A percentile compares a stretch with the other conserved stretches of the same genome.
These are phyloP conservation scores for Eleginops maclovinus DNA, from an alignment of 2,113 vertebrate genomes.

Conservation along the genomic window DNA sequence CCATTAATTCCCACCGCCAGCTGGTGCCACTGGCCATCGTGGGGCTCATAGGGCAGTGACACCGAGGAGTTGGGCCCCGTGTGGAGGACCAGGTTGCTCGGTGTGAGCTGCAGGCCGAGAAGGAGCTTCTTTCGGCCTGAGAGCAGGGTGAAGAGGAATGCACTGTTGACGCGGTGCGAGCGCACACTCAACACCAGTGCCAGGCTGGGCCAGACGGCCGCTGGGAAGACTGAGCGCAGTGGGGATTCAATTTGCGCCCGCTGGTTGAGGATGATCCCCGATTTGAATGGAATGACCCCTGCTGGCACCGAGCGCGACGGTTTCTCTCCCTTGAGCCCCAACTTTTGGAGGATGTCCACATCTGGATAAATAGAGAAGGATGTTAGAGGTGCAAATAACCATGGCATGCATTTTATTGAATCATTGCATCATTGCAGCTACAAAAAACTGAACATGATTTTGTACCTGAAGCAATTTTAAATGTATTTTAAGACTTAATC, in stretches of 20 bases:
- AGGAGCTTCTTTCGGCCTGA: conserved; percentile 89
- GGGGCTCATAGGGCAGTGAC: conserved; percentile 91
- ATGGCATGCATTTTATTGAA: background rate
- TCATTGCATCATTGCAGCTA: background rate
- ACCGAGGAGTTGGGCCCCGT: conserved; percentile 90
- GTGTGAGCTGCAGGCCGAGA: conserved; percentile 93
- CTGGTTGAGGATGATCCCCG: conserved; percentile 95
- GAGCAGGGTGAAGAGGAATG: conserved; percentile 92
- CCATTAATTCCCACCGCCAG: conserved; percentile 89
- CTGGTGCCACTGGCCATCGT: conserved; percentile 96
- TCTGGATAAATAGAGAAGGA: conserved; percentile 78
- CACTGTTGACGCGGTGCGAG: conserved; percentile 94
- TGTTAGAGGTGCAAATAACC: conserved; percentile 40
- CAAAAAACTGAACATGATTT: conserved; percentile 3
- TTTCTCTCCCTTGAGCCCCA: conserved; percentile 93
- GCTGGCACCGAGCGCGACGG: conserved; percentile 83
- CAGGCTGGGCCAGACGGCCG: conserved; percentile 85
- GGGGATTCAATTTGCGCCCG: conserved; percentile 89
- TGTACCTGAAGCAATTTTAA: background rate
- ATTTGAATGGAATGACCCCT: conserved; percentile 93
- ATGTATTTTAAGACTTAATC: background rate
- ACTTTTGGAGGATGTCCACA: conserved; percentile 95
- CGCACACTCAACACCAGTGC: conserved; percentile 92
- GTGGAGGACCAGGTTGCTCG: conserved; percentile 89
- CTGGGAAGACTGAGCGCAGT: conserved; percentile 83